Percentiles rank a stretch among this genome's conserved stretches.
Evolutionary conservation across 2,113 vertebrate genomes (phyloP).

Genomic region (Platichthys flesus): DNA sequence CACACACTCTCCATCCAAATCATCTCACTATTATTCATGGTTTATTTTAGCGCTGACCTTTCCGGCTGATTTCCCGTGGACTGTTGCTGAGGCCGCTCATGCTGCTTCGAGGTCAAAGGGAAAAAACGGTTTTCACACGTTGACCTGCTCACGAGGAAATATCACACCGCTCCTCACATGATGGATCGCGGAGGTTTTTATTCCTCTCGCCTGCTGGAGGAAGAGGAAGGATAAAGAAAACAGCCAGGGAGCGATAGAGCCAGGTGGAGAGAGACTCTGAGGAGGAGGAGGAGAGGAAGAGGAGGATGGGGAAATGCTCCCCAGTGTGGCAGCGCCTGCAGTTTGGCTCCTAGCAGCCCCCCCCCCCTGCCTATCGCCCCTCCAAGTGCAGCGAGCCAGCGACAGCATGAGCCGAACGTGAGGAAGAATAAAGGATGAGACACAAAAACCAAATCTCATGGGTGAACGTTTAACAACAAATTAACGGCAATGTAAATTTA

Average conservation of each 20-base stretch:
- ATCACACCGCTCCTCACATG: conserved; percentile 19
- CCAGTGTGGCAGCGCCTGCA: conserved; percentile 36
- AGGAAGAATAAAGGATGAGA: conserved; percentile 24
- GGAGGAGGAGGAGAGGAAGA: too few species aligned
- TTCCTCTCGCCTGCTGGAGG: background rate
- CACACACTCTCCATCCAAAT: background rate
- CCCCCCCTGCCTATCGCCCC: too few species aligned
- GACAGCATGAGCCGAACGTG: conserved; percentile 40
- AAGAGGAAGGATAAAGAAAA: conserved; percentile 1
- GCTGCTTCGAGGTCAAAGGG: conserved; percentile 33
- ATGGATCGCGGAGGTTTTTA: too few species aligned
- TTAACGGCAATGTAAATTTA: conserved; percentile 4
- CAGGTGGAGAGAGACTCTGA: background rate
- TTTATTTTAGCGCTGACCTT: conserved; percentile 61
- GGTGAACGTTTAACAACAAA: background rate
- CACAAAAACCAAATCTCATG: background rate
- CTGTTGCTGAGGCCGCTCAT: conserved; percentile 48
- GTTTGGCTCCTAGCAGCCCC: conserved; percentile 1
- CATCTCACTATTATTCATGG: conserved; percentile 16
- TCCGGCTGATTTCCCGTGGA: conserved; percentile 39
- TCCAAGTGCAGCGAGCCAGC: conserved; percentile 9
- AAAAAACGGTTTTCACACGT: background rate
- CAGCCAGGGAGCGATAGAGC: background rate
- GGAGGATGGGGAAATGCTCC: conserved; percentile 14
- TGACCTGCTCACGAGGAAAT: conserved; percentile 24